phyloP scores from a whole-genome alignment of 2,113 vertebrate genomes.

The Tenrec ecaudatus region DNA sequence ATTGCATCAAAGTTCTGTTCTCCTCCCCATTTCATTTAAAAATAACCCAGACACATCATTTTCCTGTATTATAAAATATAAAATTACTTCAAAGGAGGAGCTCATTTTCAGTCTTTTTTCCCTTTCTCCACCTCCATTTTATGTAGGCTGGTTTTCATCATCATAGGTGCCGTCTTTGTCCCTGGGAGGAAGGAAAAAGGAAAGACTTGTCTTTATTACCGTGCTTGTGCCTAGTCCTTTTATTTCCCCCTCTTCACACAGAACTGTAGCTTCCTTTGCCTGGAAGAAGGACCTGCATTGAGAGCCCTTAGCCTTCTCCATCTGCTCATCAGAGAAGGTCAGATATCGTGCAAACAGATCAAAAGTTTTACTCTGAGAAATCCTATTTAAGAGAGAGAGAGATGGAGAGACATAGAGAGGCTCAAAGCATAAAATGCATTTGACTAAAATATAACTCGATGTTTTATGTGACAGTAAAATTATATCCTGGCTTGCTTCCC shows the following conservation, averaged over 20 bases:
- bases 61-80: constrained; percentile 3
- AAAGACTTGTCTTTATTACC: constrained; percentile 14
- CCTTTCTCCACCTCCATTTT: not conserved
- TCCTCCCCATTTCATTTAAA: constrained; percentile 38
- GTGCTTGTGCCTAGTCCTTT: not conserved
- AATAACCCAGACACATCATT: constrained; percentile 51
- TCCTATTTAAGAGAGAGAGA: not conserved
- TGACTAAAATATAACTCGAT: constrained; percentile 15
- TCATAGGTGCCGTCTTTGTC: not conserved
- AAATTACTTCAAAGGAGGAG: constrained; percentile 64
- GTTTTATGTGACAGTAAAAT: constrained; percentile 65
- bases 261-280: constrained; percentile 4
- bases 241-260: not conserved
- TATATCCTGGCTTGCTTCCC: constrained; percentile 54
- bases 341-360: not conserved
- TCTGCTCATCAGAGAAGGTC: not conserved
- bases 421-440: constrained; percentile 25
- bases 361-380: constrained; percentile 43
- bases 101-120: not conserved
- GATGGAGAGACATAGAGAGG: not conserved
- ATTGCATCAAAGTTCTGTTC: constrained; percentile 55
- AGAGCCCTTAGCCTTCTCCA: not conserved
- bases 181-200: not conserved
- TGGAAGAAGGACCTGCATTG: not conserved
- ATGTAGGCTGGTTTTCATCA: not conserved